Evolutionary conservation across 2,888 invertebrate genomes (phyloP), one percentile per base, ranked within the genome.

Genomic region (Scaptodrosophila latifasciaeformis): DNA sequence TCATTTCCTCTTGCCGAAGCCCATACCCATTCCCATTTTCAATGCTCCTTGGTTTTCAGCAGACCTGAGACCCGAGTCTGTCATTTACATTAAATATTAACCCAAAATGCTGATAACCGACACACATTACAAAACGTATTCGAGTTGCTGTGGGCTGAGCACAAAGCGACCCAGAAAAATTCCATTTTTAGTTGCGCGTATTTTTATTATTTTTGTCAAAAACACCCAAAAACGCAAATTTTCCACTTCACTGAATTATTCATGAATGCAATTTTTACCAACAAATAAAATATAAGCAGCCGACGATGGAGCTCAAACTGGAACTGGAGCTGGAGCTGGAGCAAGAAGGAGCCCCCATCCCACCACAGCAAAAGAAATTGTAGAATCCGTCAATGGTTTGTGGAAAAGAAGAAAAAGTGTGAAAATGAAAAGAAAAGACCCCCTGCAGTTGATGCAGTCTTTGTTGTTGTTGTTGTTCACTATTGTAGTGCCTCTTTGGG

Each of bases 251-350:
- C 62, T 83, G 78, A 79, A 83, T 82, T 70, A 81, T 82, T 82
- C 82, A 82, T 76, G 74, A 79, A 75, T 82, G 75, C 75, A 82
- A 80, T 82, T 82, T 82, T 77, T 72, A 64, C 62, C 74, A 68
- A 80, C 70, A 80, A 77, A 77, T 69, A 77, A 67, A 79, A 75
- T 66, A 67, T 65, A 76, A 68, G 66, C 66, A 70, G 65, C 51
- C 57, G 3, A 21, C 40, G 44, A 50, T n/a, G n/a, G n/a, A n/a
- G n/a, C n/a, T n/a, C n/a, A n/a, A n/a, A n/a, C n/a, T n/a, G n/a
- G n/a, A n/a, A n/a, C n/a, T n/a, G n/a, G n/a, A n/a, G n/a, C n/a
- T n/a, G n/a, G n/a, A n/a, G n/a, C n/a, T n/a, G n/a, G n/a, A n/a
- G n/a, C n/a, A n/a, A n/a, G n/a, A n/a, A n/a, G n/a, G n/a, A n/a